Conservation (phyloP, 92 coral and sea anemone species). For the Diadumene lineata region DNA sequence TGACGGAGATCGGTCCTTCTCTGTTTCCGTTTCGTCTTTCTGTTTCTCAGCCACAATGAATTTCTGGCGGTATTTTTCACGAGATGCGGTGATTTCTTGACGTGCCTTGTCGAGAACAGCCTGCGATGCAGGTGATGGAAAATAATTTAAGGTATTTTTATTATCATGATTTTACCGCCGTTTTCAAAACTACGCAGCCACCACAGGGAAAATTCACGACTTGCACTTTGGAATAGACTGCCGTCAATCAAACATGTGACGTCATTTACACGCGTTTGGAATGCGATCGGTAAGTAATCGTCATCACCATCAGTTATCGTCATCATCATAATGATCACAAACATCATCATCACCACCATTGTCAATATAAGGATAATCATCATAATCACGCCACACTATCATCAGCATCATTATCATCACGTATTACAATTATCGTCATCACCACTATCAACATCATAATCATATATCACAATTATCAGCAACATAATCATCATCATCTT, state of each 20-base stretch:
- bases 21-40: slow-evolving; percentile 85
- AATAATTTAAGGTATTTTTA: no score
- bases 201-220: no score
- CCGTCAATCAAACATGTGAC: no score
- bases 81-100: slow-evolving; percentile 76
- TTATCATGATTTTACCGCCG: neutral
- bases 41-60: slow-evolving; percentile 87
- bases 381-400: neutral
- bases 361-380: neutral
- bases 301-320: neutral
- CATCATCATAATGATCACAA: neutral
- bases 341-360: neutral
- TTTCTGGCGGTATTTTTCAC: slow-evolving; percentile 93
- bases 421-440: neutral
- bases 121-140: slow-evolving; percentile 22
- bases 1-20: slow-evolving; percentile 78
- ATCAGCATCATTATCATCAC: neutral
- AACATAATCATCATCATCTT: neutral
- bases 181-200: neutral
- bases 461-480: neutral
- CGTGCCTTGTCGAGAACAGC: slow-evolving; percentile 94
- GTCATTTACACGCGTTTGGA: neutral
- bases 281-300: neutral
- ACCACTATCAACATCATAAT: neutral
- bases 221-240: no score